Percentiles rank a stretch among this genome's conserved stretches.
phyloP scores from a whole-genome alignment of 1,140 invertebrate genomes.

The Geopemphigus sp. region DNA sequence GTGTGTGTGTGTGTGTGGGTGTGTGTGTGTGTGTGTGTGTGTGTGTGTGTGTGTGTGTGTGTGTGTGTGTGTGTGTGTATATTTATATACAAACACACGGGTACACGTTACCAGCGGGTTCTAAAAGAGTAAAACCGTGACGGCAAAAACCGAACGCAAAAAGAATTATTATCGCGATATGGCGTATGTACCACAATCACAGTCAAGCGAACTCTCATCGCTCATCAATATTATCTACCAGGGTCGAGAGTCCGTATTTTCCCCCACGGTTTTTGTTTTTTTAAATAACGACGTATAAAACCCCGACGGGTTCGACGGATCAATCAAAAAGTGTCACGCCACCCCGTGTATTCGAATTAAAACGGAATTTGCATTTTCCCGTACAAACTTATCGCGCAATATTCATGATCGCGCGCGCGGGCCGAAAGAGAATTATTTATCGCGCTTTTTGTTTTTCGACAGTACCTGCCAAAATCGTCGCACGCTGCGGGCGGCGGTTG shows the following conservation, averaged over 20 bases:
- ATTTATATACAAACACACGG: too few relatives aligned
- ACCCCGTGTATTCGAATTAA: conserved; percentile 21
- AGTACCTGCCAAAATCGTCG: neutral
- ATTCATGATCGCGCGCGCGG: neutral
- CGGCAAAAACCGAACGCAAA: neutral
- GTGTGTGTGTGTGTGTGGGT: too few relatives aligned
- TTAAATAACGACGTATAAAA: neutral
- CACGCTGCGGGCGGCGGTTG: too few relatives aligned
- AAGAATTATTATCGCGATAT: neutral
- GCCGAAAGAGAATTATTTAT: conserved; percentile 38
- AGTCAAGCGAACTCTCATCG: conserved; percentile 15
- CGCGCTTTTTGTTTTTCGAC: conserved; percentile 27
- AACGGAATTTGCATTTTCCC: conserved; percentile 19
- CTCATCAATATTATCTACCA: neutral
- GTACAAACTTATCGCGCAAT: neutral
- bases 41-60: too few relatives aligned
- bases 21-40: too few relatives aligned
- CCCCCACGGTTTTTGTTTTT: neutral
- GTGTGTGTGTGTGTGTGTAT: too few relatives aligned
- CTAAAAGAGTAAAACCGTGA: too few relatives aligned
- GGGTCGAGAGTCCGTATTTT: neutral
- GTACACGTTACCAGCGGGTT: too few relatives aligned
- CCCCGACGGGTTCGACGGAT: conserved; percentile 2
- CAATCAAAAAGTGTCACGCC: conserved; percentile 19
- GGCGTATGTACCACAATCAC: neutral